phyloP scores from a whole-genome alignment of 2,888 invertebrate genomes.

The Diarsia dahlii region DNA sequence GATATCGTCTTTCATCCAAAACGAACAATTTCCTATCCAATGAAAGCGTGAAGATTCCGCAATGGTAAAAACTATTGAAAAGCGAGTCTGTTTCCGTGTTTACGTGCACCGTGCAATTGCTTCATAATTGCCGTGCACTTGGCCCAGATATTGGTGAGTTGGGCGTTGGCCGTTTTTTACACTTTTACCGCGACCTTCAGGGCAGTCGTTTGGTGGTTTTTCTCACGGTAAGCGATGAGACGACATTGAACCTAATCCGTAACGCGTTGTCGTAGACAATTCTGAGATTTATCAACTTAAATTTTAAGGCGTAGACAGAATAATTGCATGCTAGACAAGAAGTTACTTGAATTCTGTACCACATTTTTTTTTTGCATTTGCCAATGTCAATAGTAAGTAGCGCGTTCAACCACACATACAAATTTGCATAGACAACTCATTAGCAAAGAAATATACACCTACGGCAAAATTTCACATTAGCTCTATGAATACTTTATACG shows the following conservation, averaged over 20 bases:
- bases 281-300: conserved; percentile 15
- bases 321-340: background rate
- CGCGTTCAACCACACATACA: conserved; percentile 3
- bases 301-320: background rate
- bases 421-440: conserved; percentile 32
- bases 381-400: conserved; percentile 15
- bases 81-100: conserved; percentile 67
- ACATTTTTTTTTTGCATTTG: background rate
- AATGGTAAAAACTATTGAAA: conserved; percentile 62
- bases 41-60: conserved; percentile 71
- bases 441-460: conserved; percentile 14
- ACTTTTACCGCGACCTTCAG: conserved; percentile 83
- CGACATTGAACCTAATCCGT: conserved; percentile 74
- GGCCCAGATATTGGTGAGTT: conserved; percentile 70
- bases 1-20: conserved; percentile 50
- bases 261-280: conserved; percentile 32
- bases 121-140: conserved; percentile 71
- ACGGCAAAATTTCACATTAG: background rate
- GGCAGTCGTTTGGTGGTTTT: conserved; percentile 61
- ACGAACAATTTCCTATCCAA: conserved; percentile 62
- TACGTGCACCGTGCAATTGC: conserved; percentile 58
- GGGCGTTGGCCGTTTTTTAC: conserved; percentile 76
- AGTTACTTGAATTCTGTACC: background rate
- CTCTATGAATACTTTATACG: background rate
- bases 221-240: conserved; percentile 74